Percentiles rank a stretch among this genome's conserved stretches.
phyloP scores from a whole-genome alignment of 2,113 vertebrate species.

The Syngnathus typhle region DNA sequence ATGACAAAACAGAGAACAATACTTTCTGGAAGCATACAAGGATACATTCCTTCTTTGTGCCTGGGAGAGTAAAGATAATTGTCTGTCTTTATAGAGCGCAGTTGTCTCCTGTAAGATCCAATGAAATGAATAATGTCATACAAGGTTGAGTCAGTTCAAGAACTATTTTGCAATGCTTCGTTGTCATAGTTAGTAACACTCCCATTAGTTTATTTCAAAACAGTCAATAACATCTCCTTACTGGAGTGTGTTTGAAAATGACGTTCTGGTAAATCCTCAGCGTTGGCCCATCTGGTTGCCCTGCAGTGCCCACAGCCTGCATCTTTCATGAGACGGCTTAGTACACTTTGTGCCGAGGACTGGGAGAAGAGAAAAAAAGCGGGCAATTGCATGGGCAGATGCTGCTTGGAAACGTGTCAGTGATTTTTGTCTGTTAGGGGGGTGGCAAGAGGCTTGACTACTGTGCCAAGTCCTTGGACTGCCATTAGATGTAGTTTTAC shows the following conservation, averaged over 20 bases:
- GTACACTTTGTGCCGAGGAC: constrained; percentile 11
- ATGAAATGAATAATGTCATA: background rate
- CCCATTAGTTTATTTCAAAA: constrained; percentile 37
- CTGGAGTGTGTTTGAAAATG: constrained; percentile 35
- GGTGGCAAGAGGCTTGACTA: background rate
- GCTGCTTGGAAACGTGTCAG: constrained; percentile 23
- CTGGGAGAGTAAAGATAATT: background rate
- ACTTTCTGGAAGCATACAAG: background rate
- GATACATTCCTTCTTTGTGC: background rate
- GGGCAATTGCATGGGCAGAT: constrained; percentile 10
- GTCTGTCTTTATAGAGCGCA: background rate
- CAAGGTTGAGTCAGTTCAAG: too few species aligned
- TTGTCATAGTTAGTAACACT: constrained; percentile 1
- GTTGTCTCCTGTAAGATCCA: constrained; percentile 3
- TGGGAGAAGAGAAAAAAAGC: constrained; percentile 9
- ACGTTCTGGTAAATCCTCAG: constrained; percentile 35
- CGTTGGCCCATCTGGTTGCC: constrained; percentile 52
- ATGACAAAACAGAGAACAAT: constrained; percentile 3
- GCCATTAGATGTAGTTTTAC: background rate
- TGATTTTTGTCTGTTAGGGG: constrained; percentile 9
- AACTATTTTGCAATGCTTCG: constrained; percentile 3
- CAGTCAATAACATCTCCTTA: constrained; percentile 26
- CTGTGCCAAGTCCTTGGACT: background rate
- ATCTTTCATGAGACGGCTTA: constrained; percentile 17
- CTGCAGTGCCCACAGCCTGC: constrained; percentile 4